A percentile compares a stretch with the other conserved stretches of the same genome.
Conservation (phyloP, 2,797 vertebrate genomes). For the Catharus ustulatus region DNA sequence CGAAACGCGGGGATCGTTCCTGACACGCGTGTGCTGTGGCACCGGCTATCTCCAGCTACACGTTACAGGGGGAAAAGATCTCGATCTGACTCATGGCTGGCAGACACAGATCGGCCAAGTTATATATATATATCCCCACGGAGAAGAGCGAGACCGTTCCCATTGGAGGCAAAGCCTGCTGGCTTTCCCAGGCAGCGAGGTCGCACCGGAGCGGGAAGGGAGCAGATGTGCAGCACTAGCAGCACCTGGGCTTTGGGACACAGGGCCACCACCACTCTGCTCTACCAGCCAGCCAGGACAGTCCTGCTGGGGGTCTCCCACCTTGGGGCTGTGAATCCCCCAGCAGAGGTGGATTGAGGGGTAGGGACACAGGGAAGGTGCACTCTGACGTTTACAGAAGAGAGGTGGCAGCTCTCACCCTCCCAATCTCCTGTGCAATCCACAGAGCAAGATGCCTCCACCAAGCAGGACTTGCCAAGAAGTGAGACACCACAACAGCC, state of each 20-base stretch:
- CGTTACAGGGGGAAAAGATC: slow-evolving; percentile 62
- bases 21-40: slow-evolving; percentile 50
- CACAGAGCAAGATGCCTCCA: background rate
- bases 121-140: background rate
- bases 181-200: slow-evolving; percentile 26
- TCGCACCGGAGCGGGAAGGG: rapidly evolving
- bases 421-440: background rate
- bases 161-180: slow-evolving; percentile 29
- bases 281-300: rapidly evolving
- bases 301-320: background rate
- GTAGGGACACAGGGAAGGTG: background rate
- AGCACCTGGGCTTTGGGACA: slow-evolving; percentile 8
- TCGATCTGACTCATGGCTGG: slow-evolving; percentile 64
- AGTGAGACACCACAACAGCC: background rate
- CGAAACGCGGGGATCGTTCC: slow-evolving; percentile 28
- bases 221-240: background rate
- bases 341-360: background rate
- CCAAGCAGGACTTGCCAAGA: background rate
- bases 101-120: slow-evolving; percentile 64
- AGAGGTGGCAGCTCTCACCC: background rate
- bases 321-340: background rate
- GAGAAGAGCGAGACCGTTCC: slow-evolving; percentile 48
- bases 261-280: background rate
- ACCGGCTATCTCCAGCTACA: slow-evolving; percentile 54
- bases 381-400: background rate